Base-by-base conservation (phyloP, 2,113 vertebrate species). In the Silurus glanis region DNA sequence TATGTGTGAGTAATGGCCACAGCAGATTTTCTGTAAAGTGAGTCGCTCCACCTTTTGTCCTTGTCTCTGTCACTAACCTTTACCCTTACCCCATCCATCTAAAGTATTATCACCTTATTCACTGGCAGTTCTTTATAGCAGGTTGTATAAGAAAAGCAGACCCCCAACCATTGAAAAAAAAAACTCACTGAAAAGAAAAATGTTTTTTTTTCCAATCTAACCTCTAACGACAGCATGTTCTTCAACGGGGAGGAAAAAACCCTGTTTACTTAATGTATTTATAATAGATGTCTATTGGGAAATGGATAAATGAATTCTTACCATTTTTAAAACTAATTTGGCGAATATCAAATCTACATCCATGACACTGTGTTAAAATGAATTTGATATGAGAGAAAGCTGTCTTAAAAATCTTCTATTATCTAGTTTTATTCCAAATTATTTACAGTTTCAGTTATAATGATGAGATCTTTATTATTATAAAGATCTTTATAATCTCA, bases 1-100 rank as follows among this genome's bases (percentile, higher is more conserved):
- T 64, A 87, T 82, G 59, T 84, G 17, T 84, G 82, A 67, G 59
- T 85, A 72, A 85, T 89, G 87, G 79, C 37, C 86, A 53, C 59
- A 82, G 88, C 83, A 90, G 88, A 90, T 86, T 85, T 67, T 76
- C 25, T 87, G 88, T 88, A 62, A 90, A 89, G 83, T 88, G 79
- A 89, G 66, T 80, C 83, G 69, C 28, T 88, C 62, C 62, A 84
- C 85, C 83, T 45, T 84, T 69, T 75, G 23, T 82, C 51, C 49
- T 86, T 51, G 47, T 86, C 85, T 84, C 62, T 69, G 76, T 87
- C 75, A 84, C 64, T 86, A 59, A 80, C 82, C 88, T 47, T 89
- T n/a, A 89, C 84, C 88, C 56, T 81, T 72, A 88, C 82, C 69
- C 12, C 69, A 88, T 90, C 71, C 69, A 86, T 90, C 82, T 82